phyloP scores from a whole-genome alignment of 2,888 invertebrate species.

The Gasteruption jaculator region DNA sequence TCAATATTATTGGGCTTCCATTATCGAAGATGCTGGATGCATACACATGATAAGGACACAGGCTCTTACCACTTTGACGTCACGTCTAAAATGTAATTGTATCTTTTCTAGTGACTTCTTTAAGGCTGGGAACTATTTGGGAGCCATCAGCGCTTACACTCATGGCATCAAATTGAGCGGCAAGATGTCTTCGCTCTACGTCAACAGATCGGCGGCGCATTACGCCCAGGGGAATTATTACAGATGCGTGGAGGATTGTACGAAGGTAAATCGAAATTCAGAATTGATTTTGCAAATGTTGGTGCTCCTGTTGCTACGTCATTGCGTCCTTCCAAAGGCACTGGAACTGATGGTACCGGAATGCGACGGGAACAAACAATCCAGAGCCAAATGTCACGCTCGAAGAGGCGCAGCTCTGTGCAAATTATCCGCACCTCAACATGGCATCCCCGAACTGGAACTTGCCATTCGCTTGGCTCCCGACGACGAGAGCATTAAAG shows the following conservation, averaged over 20 bases:
- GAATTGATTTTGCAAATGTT: no score
- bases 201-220: constrained; percentile 77
- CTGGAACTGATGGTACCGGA: constrained; percentile 71
- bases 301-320: neutral
- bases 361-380: constrained; percentile 66
- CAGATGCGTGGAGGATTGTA: constrained; percentile 62
- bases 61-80: no score
- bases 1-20: neutral
- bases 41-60: no score
- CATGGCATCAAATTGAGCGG: constrained; percentile 73
- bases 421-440: constrained; percentile 63
- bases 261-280: constrained; percentile 49
- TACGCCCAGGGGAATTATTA: constrained; percentile 71
- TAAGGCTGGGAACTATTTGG: constrained; percentile 68
- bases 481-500: constrained; percentile 58
- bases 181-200: constrained; percentile 68
- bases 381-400: constrained; percentile 70
- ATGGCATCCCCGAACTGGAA: constrained; percentile 72
- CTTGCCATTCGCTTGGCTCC: constrained; percentile 67
- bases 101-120: constrained; percentile 70
- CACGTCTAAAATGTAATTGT: no score
- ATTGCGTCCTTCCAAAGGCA: constrained; percentile 52
- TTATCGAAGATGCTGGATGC: neutral
- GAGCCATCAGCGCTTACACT: constrained; percentile 77
- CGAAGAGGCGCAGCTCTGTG: constrained; percentile 72